These are phyloP conservation scores for Pyrgilauda ruficollis DNA, from an alignment of 2,113 vertebrate genomes.

Conservation along the genomic window DNA sequence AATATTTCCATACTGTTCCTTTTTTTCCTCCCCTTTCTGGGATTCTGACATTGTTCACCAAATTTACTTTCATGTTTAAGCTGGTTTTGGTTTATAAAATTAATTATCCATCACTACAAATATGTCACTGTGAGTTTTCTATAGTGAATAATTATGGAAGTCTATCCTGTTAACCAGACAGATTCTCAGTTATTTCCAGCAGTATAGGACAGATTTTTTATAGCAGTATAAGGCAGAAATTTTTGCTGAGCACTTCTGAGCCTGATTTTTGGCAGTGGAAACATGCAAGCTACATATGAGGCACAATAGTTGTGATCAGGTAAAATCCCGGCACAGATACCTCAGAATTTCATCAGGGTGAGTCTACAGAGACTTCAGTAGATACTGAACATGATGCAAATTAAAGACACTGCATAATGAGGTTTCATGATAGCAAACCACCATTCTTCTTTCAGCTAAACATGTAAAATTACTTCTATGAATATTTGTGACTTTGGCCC, in stretches of 20 bases:
- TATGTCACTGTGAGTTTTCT: neutral
- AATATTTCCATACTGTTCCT: neutral
- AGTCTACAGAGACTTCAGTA: neutral
- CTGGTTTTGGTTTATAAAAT: neutral
- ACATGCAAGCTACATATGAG: neutral
- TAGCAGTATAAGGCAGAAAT: neutral
- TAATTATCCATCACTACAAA: neutral
- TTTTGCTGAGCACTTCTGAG: neutral
- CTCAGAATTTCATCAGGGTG: neutral
- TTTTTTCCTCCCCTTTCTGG: neutral
- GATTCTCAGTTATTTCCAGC: neutral
- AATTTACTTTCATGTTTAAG: neutral
- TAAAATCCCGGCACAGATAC: neutral
- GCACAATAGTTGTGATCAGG: neutral
- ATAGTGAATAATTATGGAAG: neutral
- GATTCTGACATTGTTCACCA: neutral
- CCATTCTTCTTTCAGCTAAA: neutral
- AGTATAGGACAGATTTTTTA: neutral
- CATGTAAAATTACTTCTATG: neutral
- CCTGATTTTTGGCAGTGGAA: neutral
- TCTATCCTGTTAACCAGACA: neutral
- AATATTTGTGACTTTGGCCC: neutral
- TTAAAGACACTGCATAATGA: neutral
- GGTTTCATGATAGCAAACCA: neutral
- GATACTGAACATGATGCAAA: neutral